Percentiles rank a stretch among this genome's conserved stretches.
phyloP scores from a whole-genome alignment of 2,113 vertebrate species.

The Mirounga angustirostris region DNA sequence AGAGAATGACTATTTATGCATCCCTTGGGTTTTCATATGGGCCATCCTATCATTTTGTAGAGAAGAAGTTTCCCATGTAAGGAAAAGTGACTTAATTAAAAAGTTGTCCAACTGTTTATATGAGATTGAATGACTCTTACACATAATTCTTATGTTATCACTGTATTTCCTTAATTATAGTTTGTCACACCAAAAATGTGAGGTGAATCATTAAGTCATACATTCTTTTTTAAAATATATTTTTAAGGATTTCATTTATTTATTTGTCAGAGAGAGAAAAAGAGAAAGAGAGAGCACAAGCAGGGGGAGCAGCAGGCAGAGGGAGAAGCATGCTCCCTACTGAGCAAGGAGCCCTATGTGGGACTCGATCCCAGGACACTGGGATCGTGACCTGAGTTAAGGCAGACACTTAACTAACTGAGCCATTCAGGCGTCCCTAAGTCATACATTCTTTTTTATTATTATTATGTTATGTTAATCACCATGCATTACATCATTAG shows the following conservation, averaged over 20 bases:
- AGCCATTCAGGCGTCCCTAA: neutral
- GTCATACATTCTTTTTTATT: neutral
- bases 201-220: constrained; percentile 1
- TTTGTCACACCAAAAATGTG: constrained; percentile 16
- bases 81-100: constrained; percentile 53
- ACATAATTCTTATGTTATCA: constrained; percentile 57
- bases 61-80: constrained; percentile 60
- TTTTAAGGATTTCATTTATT: neutral
- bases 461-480: too few relatives aligned
- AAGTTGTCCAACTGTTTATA: constrained; percentile 56
- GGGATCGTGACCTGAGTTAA: neutral
- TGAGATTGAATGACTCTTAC: constrained; percentile 39
- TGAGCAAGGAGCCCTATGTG: neutral
- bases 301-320: too few relatives aligned
- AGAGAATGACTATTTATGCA: constrained; percentile 38
- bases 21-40: constrained; percentile 50
- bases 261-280: neutral
- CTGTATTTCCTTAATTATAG: constrained; percentile 61
- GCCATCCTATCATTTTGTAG: constrained; percentile 1
- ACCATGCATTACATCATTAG: too few relatives aligned
- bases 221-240: neutral
- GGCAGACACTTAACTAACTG: neutral
- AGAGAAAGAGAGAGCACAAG: neutral
- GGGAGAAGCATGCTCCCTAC: neutral
- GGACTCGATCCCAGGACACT: neutral